A percentile compares a stretch with the other conserved stretches of the same genome.
phyloP scores from a whole-genome alignment of 2,797 vertebrate genomes.

The Microctenopoma steveboyesi region DNA sequence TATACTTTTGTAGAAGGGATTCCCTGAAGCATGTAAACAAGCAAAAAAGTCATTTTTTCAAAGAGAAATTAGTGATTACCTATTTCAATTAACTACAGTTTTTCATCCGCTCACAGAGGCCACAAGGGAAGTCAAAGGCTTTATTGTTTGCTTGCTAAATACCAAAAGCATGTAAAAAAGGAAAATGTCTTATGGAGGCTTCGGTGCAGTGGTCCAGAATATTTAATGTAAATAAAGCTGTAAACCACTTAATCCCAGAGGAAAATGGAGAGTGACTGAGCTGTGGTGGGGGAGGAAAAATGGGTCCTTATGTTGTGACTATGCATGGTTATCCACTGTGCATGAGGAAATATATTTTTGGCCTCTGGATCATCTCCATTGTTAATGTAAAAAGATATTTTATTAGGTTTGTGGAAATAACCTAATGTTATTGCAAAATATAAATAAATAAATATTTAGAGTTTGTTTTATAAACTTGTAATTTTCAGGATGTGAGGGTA shows the following conservation, averaged over 20 bases:
- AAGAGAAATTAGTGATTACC: conserved; percentile 48
- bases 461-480: conserved; percentile 8
- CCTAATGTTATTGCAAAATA: neutral
- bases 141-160: conserved; percentile 56
- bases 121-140: conserved; percentile 54
- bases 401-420: neutral
- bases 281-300: conserved; percentile 27
- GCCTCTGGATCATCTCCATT: conserved; percentile 52
- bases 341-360: too few species aligned
- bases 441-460: neutral
- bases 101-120: conserved; percentile 41
- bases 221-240: conserved; percentile 72
- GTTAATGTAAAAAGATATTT: neutral
- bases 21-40: conserved; percentile 58
- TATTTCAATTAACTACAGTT: conserved; percentile 59
- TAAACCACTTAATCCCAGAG: conserved; percentile 58
- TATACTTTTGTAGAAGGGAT: conserved; percentile 24
- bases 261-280: conserved; percentile 65
- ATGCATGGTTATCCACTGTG: neutral
- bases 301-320: neutral
- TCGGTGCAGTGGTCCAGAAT: conserved; percentile 55
- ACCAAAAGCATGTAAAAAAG: conserved; percentile 42
- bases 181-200: conserved; percentile 35
- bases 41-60: conserved; percentile 49
- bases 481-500: too few species aligned